Evolutionary conservation across 2,113 vertebrate species (phyloP).

Genomic region (Muntiacus muntjak): DNA sequence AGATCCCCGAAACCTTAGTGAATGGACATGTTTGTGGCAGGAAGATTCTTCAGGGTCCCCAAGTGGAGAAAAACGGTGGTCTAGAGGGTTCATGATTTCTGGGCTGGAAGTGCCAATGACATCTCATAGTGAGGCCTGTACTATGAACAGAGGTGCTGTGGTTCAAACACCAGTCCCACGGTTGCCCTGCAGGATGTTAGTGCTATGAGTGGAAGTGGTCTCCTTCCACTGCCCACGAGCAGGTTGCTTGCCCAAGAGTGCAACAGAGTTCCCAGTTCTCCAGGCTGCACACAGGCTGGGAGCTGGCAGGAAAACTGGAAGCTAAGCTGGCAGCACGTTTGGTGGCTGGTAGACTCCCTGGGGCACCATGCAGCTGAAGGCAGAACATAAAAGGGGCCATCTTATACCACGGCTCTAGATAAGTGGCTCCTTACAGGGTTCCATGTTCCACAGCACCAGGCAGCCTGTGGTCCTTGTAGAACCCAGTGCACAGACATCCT

Average conservation of each 20-base stretch:
- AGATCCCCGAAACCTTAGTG: background rate
- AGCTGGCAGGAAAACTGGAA: background rate
- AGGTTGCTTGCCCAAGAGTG: background rate
- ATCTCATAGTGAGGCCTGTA: background rate
- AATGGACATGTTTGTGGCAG: background rate
- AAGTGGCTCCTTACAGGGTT: background rate
- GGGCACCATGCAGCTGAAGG: background rate
- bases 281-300: background rate
- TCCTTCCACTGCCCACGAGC: background rate
- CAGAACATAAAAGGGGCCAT: background rate
- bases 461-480: background rate
- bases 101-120: background rate
- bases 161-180: background rate
- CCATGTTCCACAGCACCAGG: background rate
- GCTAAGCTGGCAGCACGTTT: background rate
- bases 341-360: background rate
- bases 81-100: background rate
- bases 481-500: background rate
- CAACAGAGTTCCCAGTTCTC: background rate
- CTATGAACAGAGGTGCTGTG: background rate
- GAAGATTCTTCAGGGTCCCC: background rate
- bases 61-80: background rate
- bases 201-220: background rate
- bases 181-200: background rate
- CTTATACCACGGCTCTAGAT: background rate